Percentiles rank a stretch among this genome's conserved stretches.
Evolutionary conservation across 2,113 vertebrate species (phyloP).

Genomic region (Platycercus adscitus): DNA sequence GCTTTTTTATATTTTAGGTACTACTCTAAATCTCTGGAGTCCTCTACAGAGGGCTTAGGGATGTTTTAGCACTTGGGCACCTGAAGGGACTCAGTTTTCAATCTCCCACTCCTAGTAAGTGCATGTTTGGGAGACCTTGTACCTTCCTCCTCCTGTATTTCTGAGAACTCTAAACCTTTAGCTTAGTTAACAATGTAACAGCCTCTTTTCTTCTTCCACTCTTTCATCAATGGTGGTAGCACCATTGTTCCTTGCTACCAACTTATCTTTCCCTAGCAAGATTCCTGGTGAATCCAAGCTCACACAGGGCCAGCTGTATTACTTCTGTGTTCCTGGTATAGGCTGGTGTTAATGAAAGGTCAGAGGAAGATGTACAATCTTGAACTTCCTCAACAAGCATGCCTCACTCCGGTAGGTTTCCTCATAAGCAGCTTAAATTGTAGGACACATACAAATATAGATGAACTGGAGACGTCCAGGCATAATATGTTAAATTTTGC

Average conservation of each 20-base stretch:
- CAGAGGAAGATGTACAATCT: background rate
- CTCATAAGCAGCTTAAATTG: background rate
- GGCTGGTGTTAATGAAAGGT: background rate
- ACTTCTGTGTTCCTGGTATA: background rate
- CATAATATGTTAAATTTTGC: background rate
- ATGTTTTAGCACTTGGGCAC: background rate
- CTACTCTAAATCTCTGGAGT: background rate
- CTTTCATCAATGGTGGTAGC: background rate
- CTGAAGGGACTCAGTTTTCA: background rate
- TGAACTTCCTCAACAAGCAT: background rate
- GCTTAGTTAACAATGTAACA: background rate
- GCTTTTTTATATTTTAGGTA: background rate
- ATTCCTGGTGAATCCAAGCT: background rate
- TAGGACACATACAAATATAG: fast-evolving
- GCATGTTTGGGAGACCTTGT: background rate
- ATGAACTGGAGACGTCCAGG: background rate
- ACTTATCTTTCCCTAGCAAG: background rate
- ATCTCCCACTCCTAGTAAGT: background rate
- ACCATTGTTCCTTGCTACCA: background rate
- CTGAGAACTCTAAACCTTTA: background rate
- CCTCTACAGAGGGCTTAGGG: background rate
- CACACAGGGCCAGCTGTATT: background rate
- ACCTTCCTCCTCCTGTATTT: background rate
- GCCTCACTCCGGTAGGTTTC: background rate
- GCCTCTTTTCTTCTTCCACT: background rate